These are phyloP conservation scores for Bicyclus anynana DNA, from an alignment of 1,140 invertebrate species.

Conservation along the genomic window DNA sequence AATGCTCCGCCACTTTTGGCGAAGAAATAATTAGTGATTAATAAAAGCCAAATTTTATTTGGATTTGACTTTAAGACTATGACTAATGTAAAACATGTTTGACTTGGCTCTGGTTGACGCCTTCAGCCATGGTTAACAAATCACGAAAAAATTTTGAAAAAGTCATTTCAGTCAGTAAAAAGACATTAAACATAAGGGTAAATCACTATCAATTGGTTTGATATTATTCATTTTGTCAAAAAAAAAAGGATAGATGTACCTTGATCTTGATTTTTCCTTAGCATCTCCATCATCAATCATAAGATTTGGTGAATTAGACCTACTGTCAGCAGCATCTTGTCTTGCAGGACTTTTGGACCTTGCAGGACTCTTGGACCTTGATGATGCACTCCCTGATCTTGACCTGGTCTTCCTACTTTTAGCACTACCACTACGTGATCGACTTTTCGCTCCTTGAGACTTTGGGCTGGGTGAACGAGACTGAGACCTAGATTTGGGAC, in stretches of 20 bases:
- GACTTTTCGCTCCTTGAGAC: slow-evolving; percentile 40
- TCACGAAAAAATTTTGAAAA: no score
- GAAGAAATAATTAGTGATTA: no score
- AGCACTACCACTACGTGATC: slow-evolving; percentile 59
- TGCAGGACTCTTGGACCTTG: slow-evolving; percentile 62
- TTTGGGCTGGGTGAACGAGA: slow-evolving; percentile 47
- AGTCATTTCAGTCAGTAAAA: no score
- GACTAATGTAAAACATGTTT: no score
- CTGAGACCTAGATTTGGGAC: slow-evolving; percentile 73
- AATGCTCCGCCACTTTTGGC: no score
- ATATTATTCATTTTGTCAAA: background rate
- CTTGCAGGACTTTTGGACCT: slow-evolving; percentile 65
- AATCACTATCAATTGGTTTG: no score
- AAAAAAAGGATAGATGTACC: slow-evolving; percentile 29
- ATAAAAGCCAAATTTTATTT: no score
- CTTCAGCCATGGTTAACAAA: no score
- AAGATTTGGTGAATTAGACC: slow-evolving; percentile 78
- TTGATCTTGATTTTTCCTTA: slow-evolving; percentile 60
- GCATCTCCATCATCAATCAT: slow-evolving; percentile 75
- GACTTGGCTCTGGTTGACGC: no score
- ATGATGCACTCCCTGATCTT: slow-evolving; percentile 58
- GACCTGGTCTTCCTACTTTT: slow-evolving; percentile 56
- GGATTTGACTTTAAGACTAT: no score
- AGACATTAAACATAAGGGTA: no score
- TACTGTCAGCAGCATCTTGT: slow-evolving; percentile 64